Evolutionary conservation across 2,888 invertebrate genomes (phyloP).

Genomic region (Drosophila greeni): DNA sequence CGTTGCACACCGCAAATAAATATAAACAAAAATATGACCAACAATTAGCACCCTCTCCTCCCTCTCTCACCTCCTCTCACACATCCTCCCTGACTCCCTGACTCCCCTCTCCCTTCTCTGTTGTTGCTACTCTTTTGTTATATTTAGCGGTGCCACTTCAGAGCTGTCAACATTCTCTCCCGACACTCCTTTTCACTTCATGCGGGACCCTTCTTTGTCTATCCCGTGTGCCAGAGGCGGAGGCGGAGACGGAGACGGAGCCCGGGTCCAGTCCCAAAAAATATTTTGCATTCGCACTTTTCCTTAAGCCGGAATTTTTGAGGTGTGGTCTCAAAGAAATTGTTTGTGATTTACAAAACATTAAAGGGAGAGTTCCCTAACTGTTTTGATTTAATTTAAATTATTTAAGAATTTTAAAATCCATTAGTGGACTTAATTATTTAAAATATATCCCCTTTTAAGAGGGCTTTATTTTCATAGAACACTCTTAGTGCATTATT

Average conservation of each 20-base stretch:
- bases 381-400: neutral
- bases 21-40: conserved; percentile 14
- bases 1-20: conserved; percentile 12
- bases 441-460: neutral
- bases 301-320: neutral
- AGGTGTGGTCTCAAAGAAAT: conserved; percentile 1
- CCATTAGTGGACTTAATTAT: neutral
- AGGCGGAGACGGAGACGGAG: neutral
- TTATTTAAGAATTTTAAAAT: neutral
- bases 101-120: neutral
- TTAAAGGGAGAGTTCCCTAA: too few relatives aligned
- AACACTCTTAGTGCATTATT: too few relatives aligned
- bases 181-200: conserved; percentile 13
- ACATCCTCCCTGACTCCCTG: neutral
- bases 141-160: conserved; percentile 13
- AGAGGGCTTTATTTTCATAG: neutral
- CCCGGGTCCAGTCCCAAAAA: conserved; percentile 5
- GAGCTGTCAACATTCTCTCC: conserved; percentile 12
- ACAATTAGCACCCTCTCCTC: conserved; percentile 1
- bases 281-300: neutral
- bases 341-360: neutral
- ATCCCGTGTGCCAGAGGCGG: neutral
- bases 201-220: conserved; percentile 10
- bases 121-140: conserved; percentile 9
- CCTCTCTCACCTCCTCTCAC: too few relatives aligned